Conservation (phyloP, 2,797 vertebrate genomes). For the Urocyon cinereoargenteus region DNA sequence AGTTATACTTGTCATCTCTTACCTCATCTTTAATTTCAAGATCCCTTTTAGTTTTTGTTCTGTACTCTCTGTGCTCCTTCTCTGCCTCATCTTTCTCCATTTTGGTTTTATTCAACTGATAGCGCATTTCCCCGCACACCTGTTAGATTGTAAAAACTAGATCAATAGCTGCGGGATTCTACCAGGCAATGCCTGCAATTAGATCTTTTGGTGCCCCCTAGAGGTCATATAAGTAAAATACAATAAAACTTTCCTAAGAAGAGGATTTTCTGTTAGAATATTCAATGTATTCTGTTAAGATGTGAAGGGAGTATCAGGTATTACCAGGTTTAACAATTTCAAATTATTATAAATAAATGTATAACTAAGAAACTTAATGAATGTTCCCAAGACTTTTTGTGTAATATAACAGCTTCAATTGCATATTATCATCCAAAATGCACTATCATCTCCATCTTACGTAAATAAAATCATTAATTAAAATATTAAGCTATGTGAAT, state of each 20-base stretch:
- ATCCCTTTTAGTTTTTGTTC: conserved; percentile 90
- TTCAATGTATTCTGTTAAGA: conserved; percentile 12
- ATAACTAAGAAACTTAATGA: conserved; percentile 5
- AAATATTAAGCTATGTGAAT: conserved; percentile 48
- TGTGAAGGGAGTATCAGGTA: not conserved
- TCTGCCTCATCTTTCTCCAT: conserved; percentile 96
- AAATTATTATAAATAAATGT: not conserved
- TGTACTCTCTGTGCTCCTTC: conserved; percentile 93
- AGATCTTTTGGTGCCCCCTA: conserved; percentile 90
- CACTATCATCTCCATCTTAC: conserved; percentile 31
- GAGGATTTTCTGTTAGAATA: not conserved
- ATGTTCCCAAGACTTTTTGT: not conserved
- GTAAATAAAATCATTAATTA: conserved; percentile 40
- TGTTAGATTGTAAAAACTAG: conserved; percentile 88
- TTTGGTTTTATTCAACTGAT: conserved; percentile 93
- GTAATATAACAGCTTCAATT: conserved; percentile 37
- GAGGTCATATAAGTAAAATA: conserved; percentile 79
- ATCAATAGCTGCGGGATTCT: conserved; percentile 82
- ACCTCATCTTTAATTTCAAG: conserved; percentile 94
- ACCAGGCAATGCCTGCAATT: conserved; percentile 74
- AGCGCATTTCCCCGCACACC: conserved; percentile 94
- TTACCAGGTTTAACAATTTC: not conserved
- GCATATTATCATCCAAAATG: conserved; percentile 50
- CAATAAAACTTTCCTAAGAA: conserved; percentile 46
- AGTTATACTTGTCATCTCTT: conserved; percentile 84